Base-by-base conservation (phyloP, 2,888 invertebrate species). In the Pammene aurita region DNA sequence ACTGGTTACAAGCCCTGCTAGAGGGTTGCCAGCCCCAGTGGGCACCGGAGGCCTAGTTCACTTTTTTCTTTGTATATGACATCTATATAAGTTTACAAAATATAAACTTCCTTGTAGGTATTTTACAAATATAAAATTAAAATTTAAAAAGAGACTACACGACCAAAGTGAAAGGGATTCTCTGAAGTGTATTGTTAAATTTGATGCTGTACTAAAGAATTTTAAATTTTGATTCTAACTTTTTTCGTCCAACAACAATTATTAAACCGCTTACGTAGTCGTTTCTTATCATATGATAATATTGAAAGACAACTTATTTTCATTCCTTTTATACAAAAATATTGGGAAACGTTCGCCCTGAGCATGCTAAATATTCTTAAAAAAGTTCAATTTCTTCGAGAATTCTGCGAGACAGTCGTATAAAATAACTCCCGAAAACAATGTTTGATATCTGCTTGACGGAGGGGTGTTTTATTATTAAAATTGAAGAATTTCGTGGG, bases 341-440 rank as follows among this genome's bases (percentile, higher is more conserved):
- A 7, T 18, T 50, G n/a, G 38, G 2, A 38, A 9, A 7, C 16
- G 9, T 11, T 35, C 35, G 41, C 18, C 14, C 38, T 46, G 60
- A 67, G 61, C 26, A 57, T 68, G 18, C 50, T 16, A 56, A 62
- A 67, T 56, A 57, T 50, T 9, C 35, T 65, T 50, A 41, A 26
- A 46, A n/a, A 56, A 69, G 70, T 71, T 73, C 35, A 55, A 72
- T 63, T 63, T 65, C 67, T 70, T 72, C 35, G 35, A 54, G 69
- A 57, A 62, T 64, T 66, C 66, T 44, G 65, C 26, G 42, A 72
- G 71, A 70, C 62, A 70, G 57, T 56, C 61, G 56, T 67, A 68
- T 71, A 68, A 54, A 63, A 70, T 72, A 71, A 66, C 70, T 65
- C 57, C 18, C 18, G 56, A 67, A 54, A 66, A 67, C 70, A 66